phyloP scores from a whole-genome alignment of 2,797 vertebrate genomes.

The Nannoperca australis region DNA sequence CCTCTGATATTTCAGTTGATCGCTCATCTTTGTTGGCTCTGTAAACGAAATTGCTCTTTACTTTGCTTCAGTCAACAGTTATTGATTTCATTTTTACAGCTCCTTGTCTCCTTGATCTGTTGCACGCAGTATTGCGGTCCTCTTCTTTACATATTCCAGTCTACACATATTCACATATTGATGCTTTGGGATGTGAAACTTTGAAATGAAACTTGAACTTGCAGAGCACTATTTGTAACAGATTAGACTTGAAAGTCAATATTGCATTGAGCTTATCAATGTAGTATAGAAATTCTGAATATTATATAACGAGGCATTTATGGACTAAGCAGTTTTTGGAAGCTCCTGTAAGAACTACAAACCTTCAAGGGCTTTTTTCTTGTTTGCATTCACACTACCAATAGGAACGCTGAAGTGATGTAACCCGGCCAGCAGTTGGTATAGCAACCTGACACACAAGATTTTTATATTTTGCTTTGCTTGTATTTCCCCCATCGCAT shows the following conservation, averaged over 20 bases:
- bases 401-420: too few relatives aligned
- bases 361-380: too few relatives aligned
- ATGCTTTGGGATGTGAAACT: slow-evolving; percentile 16
- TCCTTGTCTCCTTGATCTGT: background rate
- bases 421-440: too few relatives aligned
- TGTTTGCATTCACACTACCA: too few relatives aligned
- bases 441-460: too few relatives aligned
- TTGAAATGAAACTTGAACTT: slow-evolving; percentile 19
- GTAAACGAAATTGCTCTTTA: background rate
- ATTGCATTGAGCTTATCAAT: background rate
- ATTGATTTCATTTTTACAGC: slow-evolving; percentile 28
- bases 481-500: too few relatives aligned
- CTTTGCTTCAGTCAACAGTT: background rate
- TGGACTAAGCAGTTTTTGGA: too few relatives aligned
- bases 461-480: too few relatives aligned
- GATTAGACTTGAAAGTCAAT: slow-evolving; percentile 15
- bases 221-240: slow-evolving; percentile 1
- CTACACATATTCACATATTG: slow-evolving; percentile 15
- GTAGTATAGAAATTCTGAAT: slow-evolving; percentile 8
- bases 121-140: background rate
- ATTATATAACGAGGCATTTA: background rate
- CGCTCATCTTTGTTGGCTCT: background rate
- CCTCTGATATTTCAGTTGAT: background rate
- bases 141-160: slow-evolving; percentile 10
- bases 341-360: too few relatives aligned